Evolutionary conservation across 2,797 vertebrate species (phyloP), one percentile per base, ranked within the genome.

Genomic region (Numenius phaeopus): DNA sequence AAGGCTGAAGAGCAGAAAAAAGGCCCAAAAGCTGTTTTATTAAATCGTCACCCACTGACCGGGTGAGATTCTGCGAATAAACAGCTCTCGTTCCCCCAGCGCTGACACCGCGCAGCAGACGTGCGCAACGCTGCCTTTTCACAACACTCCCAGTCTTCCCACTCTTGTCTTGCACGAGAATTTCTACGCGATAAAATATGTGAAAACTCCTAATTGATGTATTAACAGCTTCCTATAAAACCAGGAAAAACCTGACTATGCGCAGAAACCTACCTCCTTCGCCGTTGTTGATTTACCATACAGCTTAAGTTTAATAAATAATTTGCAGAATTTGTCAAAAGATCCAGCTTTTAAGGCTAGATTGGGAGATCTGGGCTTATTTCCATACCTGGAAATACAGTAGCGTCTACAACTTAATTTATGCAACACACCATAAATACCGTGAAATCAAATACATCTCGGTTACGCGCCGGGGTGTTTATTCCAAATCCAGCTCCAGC

Each of bases 401-500:
- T 26, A 10, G 69, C 3, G 2, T 5, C 87, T 88, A n/a, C 82
- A 91, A 26, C 19, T 83, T 39, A 12, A 77, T 37, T 65, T 57
- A 39, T 65, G 42, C 32, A 80, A 27, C 4, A 0, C 3, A 26
- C 2, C 13, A 50, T 18, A 87, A 93, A 62, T 21, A 27, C 70
- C 19, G 3, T 77, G 75, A 82, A 81, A 67, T 57, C 61, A 52
- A 62, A 91, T 4, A 75, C 39, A 37, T 49, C 69, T 81, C 34
- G 30, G 7, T 64, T 20, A 9, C 0, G 1, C 57, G 79, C 58
- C 50, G 19, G 11, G 37, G 37, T 21, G 69, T 94, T 98, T 98
- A 99, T 71, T 98, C 98, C 83, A 99, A 97, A 76, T 99, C 98
- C 92, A 99, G 96, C 78, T 98, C 97, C 89, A 99, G 58, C 64